A percentile compares a stretch with the other conserved stretches of the same genome.
phyloP scores from a whole-genome alignment of 2,797 vertebrate species.

The Neomorphus geoffroyi region DNA sequence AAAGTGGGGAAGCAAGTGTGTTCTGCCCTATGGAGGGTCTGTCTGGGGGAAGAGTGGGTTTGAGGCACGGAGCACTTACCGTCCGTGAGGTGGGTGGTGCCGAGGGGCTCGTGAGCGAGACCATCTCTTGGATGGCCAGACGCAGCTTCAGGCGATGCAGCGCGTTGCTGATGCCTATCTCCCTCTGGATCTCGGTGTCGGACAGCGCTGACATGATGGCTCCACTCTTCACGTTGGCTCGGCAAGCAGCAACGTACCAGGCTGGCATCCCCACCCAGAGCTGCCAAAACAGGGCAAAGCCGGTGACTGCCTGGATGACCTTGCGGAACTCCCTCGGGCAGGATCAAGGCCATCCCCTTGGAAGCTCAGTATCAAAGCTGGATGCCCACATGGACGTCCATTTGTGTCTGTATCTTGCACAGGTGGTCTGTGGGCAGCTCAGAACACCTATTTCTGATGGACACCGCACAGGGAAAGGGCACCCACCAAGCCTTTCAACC shows the following conservation, averaged over 20 bases:
- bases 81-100: conserved; percentile 94
- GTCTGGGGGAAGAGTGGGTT: background rate
- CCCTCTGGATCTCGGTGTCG: conserved; percentile 95
- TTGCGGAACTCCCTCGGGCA: background rate
- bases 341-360: background rate
- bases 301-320: background rate
- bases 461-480: background rate
- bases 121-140: conserved; percentile 97
- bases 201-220: conserved; percentile 97
- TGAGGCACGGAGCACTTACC: conserved; percentile 69
- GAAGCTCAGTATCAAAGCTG: background rate
- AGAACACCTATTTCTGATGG: background rate
- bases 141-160: conserved; percentile 93
- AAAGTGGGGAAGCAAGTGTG: background rate
- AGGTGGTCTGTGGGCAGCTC: no score
- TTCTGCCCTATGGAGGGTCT: fast-evolving
- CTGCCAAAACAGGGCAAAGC: conserved; percentile 68
- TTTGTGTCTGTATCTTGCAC: background rate
- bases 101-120: conserved; percentile 94
- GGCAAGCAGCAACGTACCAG: conserved; percentile 95
- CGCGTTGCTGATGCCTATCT: conserved; percentile 96
- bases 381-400: background rate
- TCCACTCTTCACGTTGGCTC: conserved; percentile 95
- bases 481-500: background rate
- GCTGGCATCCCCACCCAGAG: conserved; percentile 98